Conservation (phyloP, 1,140 invertebrate species). For the Ruditapes philippinarum region DNA sequence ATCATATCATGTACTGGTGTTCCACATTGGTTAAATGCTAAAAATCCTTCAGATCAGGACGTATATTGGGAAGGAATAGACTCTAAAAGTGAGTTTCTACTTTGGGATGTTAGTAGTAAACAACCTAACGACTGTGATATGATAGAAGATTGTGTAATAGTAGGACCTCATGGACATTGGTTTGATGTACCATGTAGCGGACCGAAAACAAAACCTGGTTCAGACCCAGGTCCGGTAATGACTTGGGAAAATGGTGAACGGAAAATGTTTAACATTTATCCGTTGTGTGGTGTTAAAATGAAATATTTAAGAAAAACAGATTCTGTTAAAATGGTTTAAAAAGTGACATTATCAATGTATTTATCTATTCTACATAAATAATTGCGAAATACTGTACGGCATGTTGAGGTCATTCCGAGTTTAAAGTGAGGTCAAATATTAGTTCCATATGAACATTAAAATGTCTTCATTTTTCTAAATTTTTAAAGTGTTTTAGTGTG, state of each 20-base stretch:
- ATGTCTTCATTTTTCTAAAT: too few species aligned
- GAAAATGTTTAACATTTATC: conserved; percentile 66
- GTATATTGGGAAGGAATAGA: conserved; percentile 51
- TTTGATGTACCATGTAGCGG: conserved; percentile 66
- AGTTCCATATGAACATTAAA: too few species aligned
- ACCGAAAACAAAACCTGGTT: conserved; percentile 52
- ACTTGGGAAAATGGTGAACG: conserved; percentile 49
- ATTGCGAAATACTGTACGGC: too few species aligned
- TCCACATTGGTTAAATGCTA: conserved; percentile 69
- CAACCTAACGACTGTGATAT: conserved; percentile 67
- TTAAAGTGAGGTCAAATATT: too few species aligned
- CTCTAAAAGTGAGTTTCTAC: conserved; percentile 16
- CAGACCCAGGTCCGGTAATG: conserved; percentile 63
- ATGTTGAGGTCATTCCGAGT: too few species aligned
- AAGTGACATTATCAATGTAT: too few species aligned
- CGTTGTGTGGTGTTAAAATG: conserved; percentile 64
- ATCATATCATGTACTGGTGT: conserved; percentile 45
- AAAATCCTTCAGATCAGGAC: conserved; percentile 36
- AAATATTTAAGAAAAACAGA: conserved; percentile 25
- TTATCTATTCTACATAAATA: too few species aligned
- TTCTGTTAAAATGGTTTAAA: neutral
- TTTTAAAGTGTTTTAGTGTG: too few species aligned
- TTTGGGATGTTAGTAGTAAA: conserved; percentile 45
- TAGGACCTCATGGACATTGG: conserved; percentile 64
- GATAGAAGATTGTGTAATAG: conserved; percentile 64